Conservation (phyloP, 2,888 invertebrate species). For the Lamellibrachia columna region DNA sequence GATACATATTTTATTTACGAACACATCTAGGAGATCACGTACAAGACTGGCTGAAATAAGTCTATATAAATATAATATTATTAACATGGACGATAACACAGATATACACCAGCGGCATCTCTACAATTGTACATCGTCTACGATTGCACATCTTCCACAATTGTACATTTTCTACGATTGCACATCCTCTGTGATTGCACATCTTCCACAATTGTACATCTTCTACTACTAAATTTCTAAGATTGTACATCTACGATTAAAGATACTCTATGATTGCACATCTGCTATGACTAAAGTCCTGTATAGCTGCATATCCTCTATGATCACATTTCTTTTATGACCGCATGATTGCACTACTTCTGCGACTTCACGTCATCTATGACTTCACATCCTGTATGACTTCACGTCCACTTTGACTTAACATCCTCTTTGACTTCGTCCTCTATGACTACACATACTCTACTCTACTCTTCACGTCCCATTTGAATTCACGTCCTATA, state of each 20-base stretch:
- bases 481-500: no score
- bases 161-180: background rate
- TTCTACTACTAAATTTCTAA: background rate
- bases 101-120: background rate
- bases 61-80: background rate
- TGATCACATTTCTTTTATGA: no score
- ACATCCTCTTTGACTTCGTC: no score
- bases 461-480: no score
- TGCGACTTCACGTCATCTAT: no score
- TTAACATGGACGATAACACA: background rate
- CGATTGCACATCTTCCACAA: background rate
- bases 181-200: background rate
- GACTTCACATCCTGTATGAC: no score
- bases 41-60: background rate
- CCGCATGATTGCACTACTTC: no score
- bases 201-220: background rate
- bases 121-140: background rate
- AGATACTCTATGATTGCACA: no score
- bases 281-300: no score
- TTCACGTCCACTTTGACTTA: no score
- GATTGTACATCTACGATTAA: background rate
- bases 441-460: no score
- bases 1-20: background rate
- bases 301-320: no score
- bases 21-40: background rate